Evolutionary conservation across 2,797 vertebrate species (phyloP), one percentile per base, ranked within the genome.

Genomic region (Diplodus puntazzo): DNA sequence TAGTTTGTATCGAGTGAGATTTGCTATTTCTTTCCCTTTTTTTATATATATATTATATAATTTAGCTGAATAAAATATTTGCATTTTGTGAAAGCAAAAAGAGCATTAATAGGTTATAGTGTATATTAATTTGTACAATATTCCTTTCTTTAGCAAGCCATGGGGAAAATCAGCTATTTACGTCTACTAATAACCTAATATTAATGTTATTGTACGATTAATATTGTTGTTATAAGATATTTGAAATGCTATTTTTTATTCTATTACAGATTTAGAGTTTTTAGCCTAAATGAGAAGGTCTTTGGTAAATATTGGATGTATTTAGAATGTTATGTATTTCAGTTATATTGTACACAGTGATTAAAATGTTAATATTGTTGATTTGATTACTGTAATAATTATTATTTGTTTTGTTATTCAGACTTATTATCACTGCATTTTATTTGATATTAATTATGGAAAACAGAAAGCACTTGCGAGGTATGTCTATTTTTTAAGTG

Each of bases 221-320:
- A 92, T 93, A 93, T 93, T 94, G 88, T 88, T 91, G 85, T 92
- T 91, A 92, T 93, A 91, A 95, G 91, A 95, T 94, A 97, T 98
- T 97, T 96, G 96, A 97, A 97, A 96, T 97, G 94, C 96, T 98
- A 97, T 98, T 99, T 97, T 95, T 98, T 98, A 97, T 98, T 98
- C 96, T 98, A 97, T 97, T 97, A 97, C 96, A 96, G 96, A 97
- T 88, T 97, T 98, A 97, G 97, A 98, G 96, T 96, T 92, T 98
- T 96, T 98, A 98, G 97, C 96, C 96, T 95, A 96, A 97, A 95
- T 96, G 79, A 94, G 89, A 92, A 92, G 91, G 92, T 96, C 94
- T 96, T 96, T 97, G 97, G 97, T 97, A 98, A 98, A 98, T 99
- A 98, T 97, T 98, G 93, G 92, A 97, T 97, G 96, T 98, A 97